These are phyloP conservation scores for Villa cingulata DNA, from an alignment of 2,888 invertebrate genomes.

Conservation along the genomic window DNA sequence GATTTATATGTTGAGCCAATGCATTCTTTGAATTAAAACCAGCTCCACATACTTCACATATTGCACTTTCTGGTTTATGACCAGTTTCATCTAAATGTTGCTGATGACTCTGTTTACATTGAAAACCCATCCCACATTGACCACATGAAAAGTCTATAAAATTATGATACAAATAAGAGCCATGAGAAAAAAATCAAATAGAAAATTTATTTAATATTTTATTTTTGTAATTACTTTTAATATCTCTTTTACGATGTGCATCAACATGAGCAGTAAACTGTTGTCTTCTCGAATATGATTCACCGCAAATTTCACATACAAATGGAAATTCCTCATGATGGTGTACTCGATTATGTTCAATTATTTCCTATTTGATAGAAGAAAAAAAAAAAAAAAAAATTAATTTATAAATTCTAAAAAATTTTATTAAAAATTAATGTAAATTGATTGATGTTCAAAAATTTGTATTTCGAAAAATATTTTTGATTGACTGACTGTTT, in stretches of 20 bases:
- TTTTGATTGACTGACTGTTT: no score
- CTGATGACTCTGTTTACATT: conserved; percentile 31
- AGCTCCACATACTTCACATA: conserved; percentile 35
- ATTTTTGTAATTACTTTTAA: conserved; percentile 30
- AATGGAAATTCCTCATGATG: conserved; percentile 35
- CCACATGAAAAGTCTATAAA: conserved; percentile 29
- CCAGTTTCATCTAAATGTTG: conserved; percentile 34
- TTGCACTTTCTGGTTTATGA: conserved; percentile 34
- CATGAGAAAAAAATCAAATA: no score
- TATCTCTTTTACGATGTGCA: conserved; percentile 35
- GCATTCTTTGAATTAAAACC: conserved; percentile 33
- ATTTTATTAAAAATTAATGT: no score
- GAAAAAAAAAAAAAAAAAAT: neutral
- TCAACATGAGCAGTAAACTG: conserved; percentile 36
- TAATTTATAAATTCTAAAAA: no score
- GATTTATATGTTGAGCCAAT: conserved; percentile 34
- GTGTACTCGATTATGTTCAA: conserved; percentile 32
- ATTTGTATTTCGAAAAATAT: no score
- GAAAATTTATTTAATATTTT: neutral
- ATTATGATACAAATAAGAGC: neutral
- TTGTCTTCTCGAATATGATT: conserved; percentile 34
- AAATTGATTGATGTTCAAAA: no score
- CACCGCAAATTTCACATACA: conserved; percentile 35
- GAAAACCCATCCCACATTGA: conserved; percentile 32
- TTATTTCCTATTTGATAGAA: conserved; percentile 25